phyloP scores from a whole-genome alignment of 2,797 vertebrate species.

The Peromyscus nudipes region DNA sequence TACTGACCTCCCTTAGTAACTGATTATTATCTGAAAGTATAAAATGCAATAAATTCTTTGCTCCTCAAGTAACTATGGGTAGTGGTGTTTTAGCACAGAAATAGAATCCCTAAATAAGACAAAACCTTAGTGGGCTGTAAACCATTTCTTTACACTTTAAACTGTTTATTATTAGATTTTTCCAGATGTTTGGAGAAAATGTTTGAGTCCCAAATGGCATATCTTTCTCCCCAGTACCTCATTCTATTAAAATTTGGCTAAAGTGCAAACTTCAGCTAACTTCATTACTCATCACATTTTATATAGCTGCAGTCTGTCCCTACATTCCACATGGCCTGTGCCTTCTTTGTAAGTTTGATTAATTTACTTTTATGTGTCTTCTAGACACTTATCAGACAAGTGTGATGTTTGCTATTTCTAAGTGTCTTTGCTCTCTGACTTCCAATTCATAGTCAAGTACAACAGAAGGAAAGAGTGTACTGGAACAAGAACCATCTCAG shows the following conservation, averaged over 20 bases:
- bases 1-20: background rate
- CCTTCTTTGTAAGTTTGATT: background rate
- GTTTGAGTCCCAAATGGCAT: background rate
- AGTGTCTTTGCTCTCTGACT: background rate
- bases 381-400: background rate
- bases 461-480: background rate
- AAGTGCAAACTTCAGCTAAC: background rate
- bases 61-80: no score
- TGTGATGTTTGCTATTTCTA: background rate
- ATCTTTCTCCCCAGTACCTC: background rate
- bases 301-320: background rate
- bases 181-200: constrained; percentile 3
- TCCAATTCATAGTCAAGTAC: background rate
- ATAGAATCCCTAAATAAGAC: background rate
- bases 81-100: background rate
- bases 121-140: background rate
- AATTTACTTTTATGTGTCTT: background rate
- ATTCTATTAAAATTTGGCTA: background rate
- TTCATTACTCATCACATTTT: background rate
- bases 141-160: background rate
- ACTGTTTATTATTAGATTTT: constrained; percentile 13
- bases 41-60: background rate
- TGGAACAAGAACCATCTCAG: background rate
- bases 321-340: background rate
- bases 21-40: background rate